These are phyloP conservation scores for Ammodytes dubius DNA, from an alignment of 2,113 vertebrate genomes.

Conservation along the genomic window DNA sequence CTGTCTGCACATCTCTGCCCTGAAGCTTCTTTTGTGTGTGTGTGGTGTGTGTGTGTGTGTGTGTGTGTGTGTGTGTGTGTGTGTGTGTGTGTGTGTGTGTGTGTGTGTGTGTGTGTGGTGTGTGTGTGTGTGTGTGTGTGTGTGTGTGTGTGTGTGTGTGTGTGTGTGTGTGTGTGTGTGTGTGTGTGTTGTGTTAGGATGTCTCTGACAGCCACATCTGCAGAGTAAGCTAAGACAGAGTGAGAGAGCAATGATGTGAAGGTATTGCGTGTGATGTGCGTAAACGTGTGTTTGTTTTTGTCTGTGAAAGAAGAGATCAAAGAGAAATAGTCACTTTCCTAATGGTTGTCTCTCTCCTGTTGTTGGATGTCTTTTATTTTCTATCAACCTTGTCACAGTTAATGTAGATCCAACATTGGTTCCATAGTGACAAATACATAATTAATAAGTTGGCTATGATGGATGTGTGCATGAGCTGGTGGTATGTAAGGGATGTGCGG, in stretches of 20 bases:
- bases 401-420: conserved; percentile 17
- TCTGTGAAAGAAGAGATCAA: neutral
- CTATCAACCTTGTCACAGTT: conserved; percentile 33
- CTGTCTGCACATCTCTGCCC: conserved; percentile 48
- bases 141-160: conserved; percentile 28
- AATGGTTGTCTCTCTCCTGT: too few relatives aligned
- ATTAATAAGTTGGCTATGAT: conserved; percentile 15
- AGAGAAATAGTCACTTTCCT: conserved; percentile 15
- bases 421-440: conserved; percentile 6
- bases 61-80: conserved; percentile 28
- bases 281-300: neutral
- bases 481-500: neutral
- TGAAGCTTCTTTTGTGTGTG: conserved; percentile 22
- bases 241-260: neutral
- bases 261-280: neutral
- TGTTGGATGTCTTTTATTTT: neutral
- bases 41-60: conserved; percentile 25
- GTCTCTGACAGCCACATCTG: conserved; percentile 39
- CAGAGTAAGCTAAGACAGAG: conserved; percentile 22
- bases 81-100: neutral
- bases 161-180: neutral
- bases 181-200: conserved; percentile 11
- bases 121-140: conserved; percentile 25
- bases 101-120: conserved; percentile 23
- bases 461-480: neutral